These are phyloP conservation scores for Glossosoma conforme DNA, from an alignment of 1,140 invertebrate genomes.

Conservation along the genomic window DNA sequence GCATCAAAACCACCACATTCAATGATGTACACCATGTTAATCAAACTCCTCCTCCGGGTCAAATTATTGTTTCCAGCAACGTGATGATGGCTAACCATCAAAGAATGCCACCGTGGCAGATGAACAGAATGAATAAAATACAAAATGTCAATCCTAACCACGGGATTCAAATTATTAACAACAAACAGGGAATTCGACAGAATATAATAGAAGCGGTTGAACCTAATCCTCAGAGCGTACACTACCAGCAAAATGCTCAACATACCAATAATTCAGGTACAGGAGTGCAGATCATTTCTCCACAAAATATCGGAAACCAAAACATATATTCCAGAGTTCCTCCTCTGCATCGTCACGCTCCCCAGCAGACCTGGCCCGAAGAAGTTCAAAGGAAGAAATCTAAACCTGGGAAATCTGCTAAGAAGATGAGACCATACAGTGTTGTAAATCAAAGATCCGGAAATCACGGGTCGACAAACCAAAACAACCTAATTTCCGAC, in stretches of 20 bases:
- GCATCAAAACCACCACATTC: slow-evolving; percentile 26
- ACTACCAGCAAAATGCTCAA: slow-evolving; percentile 34
- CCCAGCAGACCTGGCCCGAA: slow-evolving; percentile 57
- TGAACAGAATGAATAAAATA: slow-evolving; percentile 46
- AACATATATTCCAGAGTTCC: slow-evolving; percentile 62
- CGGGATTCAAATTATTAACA: slow-evolving; percentile 19
- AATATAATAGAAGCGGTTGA: slow-evolving; percentile 20
- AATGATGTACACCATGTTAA: slow-evolving; percentile 10
- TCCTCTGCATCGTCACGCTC: slow-evolving; percentile 64
- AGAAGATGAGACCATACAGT: slow-evolving; percentile 51
- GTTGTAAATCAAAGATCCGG: slow-evolving; percentile 22
- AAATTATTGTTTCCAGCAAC: slow-evolving; percentile 46
- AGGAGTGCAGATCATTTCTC: slow-evolving; percentile 2
- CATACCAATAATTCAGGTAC: slow-evolving; percentile 23
- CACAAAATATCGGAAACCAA: slow-evolving; percentile 30
- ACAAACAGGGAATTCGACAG: slow-evolving; percentile 19
- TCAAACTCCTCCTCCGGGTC: slow-evolving; percentile 36
- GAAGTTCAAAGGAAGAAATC: slow-evolving; percentile 60
- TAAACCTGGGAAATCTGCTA: slow-evolving; percentile 51
- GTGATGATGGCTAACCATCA: slow-evolving; percentile 45
- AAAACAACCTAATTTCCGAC: slow-evolving; percentile 13
- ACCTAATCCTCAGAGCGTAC: slow-evolving; percentile 27
- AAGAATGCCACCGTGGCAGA: slow-evolving; percentile 60
- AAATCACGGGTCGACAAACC: slow-evolving; percentile 10
- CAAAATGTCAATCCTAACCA: slow-evolving; percentile 34